Conservation (phyloP, 2,888 invertebrate genomes). For the Drosophila dives region DNA sequence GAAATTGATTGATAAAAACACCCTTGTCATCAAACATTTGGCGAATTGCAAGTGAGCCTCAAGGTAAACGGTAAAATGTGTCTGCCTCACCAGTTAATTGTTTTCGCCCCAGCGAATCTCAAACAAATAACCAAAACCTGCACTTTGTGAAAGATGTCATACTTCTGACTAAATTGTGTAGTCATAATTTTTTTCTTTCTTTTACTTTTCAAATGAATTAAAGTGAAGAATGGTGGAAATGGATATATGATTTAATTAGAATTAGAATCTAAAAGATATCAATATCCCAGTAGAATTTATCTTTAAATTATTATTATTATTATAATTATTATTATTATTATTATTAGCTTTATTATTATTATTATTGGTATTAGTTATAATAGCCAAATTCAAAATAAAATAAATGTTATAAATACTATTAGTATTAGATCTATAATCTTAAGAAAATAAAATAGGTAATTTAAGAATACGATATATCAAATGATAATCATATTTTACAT, state of each 20-base stretch:
- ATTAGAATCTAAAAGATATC: neutral
- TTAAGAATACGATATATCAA: neutral
- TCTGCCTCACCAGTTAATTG: constrained; percentile 50
- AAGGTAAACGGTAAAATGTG: constrained; percentile 26
- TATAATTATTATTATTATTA: too few relatives aligned
- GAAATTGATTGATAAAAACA: constrained; percentile 59
- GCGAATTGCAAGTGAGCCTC: constrained; percentile 43
- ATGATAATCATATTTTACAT: neutral
- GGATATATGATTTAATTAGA: neutral
- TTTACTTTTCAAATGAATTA: constrained; percentile 4
- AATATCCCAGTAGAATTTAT: neutral
- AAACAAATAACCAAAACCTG: constrained; percentile 2
- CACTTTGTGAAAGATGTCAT: constrained; percentile 22
- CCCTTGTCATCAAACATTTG: constrained; percentile 45
- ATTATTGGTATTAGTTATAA: neutral
- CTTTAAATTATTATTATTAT: neutral
- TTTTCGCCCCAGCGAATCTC: constrained; percentile 29
- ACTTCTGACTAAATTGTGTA: constrained; percentile 7
- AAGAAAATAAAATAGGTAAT: neutral
- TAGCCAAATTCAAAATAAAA: neutral
- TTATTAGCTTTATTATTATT: neutral
- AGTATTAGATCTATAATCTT: neutral
- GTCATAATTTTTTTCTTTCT: neutral
- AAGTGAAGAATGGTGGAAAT: too few relatives aligned
- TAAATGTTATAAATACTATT: neutral